These are phyloP conservation scores for Conomelus anceps DNA, from an alignment of 2,888 invertebrate genomes.

Conservation along the genomic window DNA sequence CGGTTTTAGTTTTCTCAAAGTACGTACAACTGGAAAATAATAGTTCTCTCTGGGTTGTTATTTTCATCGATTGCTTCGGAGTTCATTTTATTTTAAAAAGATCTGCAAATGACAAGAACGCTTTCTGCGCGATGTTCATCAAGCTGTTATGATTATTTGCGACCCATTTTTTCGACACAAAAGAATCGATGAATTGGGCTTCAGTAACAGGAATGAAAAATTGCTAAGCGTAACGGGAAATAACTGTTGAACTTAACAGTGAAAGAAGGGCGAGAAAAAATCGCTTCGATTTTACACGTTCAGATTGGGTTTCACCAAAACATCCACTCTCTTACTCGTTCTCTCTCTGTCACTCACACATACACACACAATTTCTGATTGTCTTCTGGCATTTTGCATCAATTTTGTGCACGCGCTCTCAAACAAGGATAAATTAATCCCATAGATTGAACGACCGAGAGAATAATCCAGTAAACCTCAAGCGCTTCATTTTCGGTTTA, in stretches of 20 bases:
- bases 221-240: not conserved
- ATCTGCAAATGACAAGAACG: not conserved
- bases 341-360: not conserved
- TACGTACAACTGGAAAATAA: not conserved
- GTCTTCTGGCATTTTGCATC: not conserved
- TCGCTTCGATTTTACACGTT: not conserved
- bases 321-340: not conserved
- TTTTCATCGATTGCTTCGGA: not conserved
- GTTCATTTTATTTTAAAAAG: not conserved
- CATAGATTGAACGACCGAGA: not conserved
- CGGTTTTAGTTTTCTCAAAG: not conserved
- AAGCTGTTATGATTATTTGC: not conserved
- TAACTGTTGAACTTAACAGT: not conserved
- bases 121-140: not conserved
- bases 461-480: not conserved
- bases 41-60: not conserved
- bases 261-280: not conserved
- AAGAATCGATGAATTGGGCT: not conserved
- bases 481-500: not conserved
- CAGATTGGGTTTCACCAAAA: not conserved
- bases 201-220: not conserved
- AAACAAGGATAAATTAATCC: not conserved
- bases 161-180: not conserved
- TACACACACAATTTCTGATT: not conserved
- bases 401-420: not conserved